Conservation (phyloP, 1,140 invertebrate species). For the Macrobrachium rosenbergii region DNA sequence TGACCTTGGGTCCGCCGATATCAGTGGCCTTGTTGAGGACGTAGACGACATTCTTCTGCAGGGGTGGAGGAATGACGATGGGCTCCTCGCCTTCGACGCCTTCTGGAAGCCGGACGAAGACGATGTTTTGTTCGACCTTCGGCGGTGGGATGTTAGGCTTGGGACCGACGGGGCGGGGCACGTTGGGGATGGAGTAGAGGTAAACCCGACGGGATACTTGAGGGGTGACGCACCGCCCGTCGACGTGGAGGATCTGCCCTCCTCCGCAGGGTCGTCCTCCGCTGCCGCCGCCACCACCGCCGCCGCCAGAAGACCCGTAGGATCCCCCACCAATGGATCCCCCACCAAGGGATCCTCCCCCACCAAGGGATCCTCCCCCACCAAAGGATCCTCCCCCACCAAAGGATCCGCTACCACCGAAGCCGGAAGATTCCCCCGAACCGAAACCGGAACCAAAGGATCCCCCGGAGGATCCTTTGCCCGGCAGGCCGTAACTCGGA, state of each 20-base stretch:
- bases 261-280: slow-evolving; percentile 29
- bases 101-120: slow-evolving; percentile 62
- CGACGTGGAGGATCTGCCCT: slow-evolving; percentile 49
- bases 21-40: slow-evolving; percentile 61
- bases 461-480: background rate
- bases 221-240: slow-evolving; percentile 58
- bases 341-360: background rate
- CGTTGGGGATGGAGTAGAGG: slow-evolving; percentile 50
- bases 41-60: slow-evolving; percentile 62
- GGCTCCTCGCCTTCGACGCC: slow-evolving; percentile 28
- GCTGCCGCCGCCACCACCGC: slow-evolving; percentile 14
- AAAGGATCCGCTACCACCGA: background rate
- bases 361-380: background rate
- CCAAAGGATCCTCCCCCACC: background rate
- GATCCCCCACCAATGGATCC: background rate
- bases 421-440: background rate
- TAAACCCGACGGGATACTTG: slow-evolving; percentile 50
- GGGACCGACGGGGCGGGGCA: slow-evolving; percentile 34
- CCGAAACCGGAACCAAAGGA: background rate
- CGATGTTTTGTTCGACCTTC: slow-evolving; percentile 56
- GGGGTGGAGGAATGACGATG: slow-evolving; percentile 63
- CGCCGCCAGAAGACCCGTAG: slow-evolving; percentile 26
- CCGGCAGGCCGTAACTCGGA: background rate
- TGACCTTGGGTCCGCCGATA: slow-evolving; percentile 41
- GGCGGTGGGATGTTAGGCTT: slow-evolving; percentile 45